Evolutionary conservation across 2,113 vertebrate genomes (phyloP), one percentile per base, ranked within the genome.

Genomic region (Lontra canadensis): DNA sequence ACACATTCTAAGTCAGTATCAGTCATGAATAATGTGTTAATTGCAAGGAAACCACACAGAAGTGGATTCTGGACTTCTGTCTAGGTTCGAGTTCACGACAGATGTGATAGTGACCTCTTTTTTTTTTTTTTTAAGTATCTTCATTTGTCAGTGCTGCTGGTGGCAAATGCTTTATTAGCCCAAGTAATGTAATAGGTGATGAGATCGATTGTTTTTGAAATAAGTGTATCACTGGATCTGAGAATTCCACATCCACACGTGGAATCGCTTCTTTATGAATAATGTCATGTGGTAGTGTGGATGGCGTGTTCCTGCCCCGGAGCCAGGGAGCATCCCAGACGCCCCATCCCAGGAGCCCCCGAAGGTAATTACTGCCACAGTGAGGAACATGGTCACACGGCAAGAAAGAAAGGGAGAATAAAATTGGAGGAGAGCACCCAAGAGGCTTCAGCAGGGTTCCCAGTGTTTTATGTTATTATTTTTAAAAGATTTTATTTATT

Each of bases 121-220:
- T 98, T 98, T 5, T 97, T 97, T 98, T 98, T 98, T 97, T 97
- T 2, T 95, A 98, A 98, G 95, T 97, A 88, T 89, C 88, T 97
- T 98, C 97, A 98, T 97, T 98, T 98, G 86, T 97, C 11, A 36
- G 29, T 59, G 84, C 34, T 98, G 79, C 95, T 21, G 39, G 81
- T 82, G 74, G 63, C 87, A 85, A 94, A 96, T 95, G 98, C 98
- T 97, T 98, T 98, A 98, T 98, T 97, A 98, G 97, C 97, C 59
- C 55, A 96, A 96, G 95, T 47, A 71, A 97, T 97, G 92, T 88
- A 97, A 97, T 98, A 98, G 94, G 85, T 95, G 97, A 97, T 97
- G 97, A 97, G 98, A 98, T 96, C 96, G 97, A 98, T 95, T 97
- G 96, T 96, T 88, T 59, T 82, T 98, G 96, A 98, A 98, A 98